Evolutionary conservation across 2,113 vertebrate genomes (phyloP).

Genomic region (Geococcyx californianus): DNA sequence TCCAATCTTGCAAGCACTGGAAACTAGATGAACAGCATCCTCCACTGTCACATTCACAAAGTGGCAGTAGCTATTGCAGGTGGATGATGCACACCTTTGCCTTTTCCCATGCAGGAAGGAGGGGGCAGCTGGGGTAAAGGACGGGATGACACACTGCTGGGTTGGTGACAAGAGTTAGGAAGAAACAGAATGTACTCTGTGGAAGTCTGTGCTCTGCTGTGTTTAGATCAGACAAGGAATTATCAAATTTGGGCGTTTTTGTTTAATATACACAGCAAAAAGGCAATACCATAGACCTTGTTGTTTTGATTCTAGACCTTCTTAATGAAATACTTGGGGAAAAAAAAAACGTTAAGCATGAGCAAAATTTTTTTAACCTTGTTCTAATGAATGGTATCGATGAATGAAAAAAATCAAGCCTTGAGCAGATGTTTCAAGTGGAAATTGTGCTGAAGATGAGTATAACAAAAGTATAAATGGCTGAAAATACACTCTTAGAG

Average conservation of each 20-base stretch:
- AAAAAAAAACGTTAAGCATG: background rate
- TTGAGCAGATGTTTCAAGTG: background rate
- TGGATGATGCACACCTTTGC: background rate
- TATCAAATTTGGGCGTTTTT: background rate
- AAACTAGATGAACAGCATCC: background rate
- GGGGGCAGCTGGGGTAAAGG: background rate
- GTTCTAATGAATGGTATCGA: conserved; percentile 2
- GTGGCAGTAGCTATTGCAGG: background rate
- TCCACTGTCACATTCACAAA: background rate
- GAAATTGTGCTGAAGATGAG: background rate
- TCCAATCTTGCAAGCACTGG: background rate
- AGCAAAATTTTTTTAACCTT: background rate
- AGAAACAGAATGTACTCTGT: background rate
- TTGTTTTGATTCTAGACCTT: background rate
- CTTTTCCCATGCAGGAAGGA: background rate
- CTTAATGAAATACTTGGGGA: background rate
- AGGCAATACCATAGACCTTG: background rate
- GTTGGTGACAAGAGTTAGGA: background rate
- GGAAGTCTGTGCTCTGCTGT: background rate
- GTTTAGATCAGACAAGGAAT: background rate
- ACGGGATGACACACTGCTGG: rapidly evolving
- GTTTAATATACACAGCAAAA: background rate
- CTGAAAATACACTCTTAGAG: background rate
- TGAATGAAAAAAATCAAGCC: background rate
- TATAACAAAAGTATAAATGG: background rate